Percentiles rank a stretch among this genome's conserved stretches.
phyloP scores from a whole-genome alignment of 2,888 invertebrate species.

The Diploptera punctata region DNA sequence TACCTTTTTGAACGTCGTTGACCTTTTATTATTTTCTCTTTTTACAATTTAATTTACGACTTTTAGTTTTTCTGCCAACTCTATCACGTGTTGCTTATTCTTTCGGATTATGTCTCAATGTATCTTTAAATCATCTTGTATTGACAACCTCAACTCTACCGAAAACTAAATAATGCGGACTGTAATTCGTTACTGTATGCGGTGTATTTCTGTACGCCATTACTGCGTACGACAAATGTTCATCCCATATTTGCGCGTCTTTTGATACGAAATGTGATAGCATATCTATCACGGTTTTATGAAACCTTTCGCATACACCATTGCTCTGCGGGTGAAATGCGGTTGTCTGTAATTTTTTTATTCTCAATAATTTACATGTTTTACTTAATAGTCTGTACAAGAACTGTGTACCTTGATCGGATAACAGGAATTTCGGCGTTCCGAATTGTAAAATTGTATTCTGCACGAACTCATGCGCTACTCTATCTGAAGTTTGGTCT shows the following conservation, averaged over 20 bases:
- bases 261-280: neutral
- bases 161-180: neutral
- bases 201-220: neutral
- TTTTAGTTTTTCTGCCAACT: no score
- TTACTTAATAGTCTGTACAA: neutral
- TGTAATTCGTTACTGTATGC: neutral
- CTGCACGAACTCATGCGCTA: neutral
- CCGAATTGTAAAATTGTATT: neutral
- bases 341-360: neutral
- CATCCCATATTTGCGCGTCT: neutral
- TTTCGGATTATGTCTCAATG: no score
- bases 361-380: neutral
- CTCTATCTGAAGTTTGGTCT: neutral
- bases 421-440: neutral
- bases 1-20: no score
- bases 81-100: no score
- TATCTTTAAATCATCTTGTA: no score
- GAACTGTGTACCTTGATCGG: neutral
- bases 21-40: no score
- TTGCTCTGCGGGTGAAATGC: no score
- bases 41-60: no score
- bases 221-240: neutral
- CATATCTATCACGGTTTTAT: neutral
- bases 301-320: neutral
- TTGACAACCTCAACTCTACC: neutral